Base-by-base conservation (phyloP, 2,888 invertebrate genomes). In the Habroteleia sp. region DNA sequence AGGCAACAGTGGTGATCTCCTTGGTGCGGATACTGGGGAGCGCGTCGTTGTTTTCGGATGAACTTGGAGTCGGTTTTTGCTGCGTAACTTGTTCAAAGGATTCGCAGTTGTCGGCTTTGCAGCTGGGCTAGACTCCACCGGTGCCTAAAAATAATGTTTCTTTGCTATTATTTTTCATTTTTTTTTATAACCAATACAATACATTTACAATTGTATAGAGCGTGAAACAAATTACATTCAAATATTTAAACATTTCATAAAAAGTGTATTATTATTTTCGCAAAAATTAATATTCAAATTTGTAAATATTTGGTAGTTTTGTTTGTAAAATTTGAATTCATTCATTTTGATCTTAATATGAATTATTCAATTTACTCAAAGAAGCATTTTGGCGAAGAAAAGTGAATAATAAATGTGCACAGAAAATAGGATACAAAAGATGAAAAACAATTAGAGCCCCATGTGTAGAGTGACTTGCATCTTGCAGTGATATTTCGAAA, bases 11-110 rank as follows among this genome's bases (percentile, higher is more conserved):
- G 85, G 85, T 3, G 87, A 87, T 63, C 88, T 82, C 39, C 88
- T 79, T 2, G 84, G 81, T 0, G 85, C 77, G 0, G 85, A 76
- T 0, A 87, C 77, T 0, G 84, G 81, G 0, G 81, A 76, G 1
- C 86, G 83, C 0, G 87, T 86, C 23, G 87, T 87, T 1, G 85
- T 80, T 58, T 87, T 89, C 3, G 87, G 87, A 13, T 88, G 88
- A 1, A 89, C 86, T 54, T 88, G 88, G 1, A 90, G 82, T 13
- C 89, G 84, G 31, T 89, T 89, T 31, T 89, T 85, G 63, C 87
- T 88, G 27, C 89, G 87, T 10, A 90, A 82, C 44, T 89, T 88
- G 58, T 89, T 89, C 62, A 90, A 71, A 0, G 90, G 87, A 50
- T 89, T 89, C 0, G 81, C 80, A 1, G 88, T 83, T 0, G 87